These are phyloP conservation scores for Spodoptera littoralis DNA, from an alignment of 2,888 invertebrate species.

Conservation along the genomic window DNA sequence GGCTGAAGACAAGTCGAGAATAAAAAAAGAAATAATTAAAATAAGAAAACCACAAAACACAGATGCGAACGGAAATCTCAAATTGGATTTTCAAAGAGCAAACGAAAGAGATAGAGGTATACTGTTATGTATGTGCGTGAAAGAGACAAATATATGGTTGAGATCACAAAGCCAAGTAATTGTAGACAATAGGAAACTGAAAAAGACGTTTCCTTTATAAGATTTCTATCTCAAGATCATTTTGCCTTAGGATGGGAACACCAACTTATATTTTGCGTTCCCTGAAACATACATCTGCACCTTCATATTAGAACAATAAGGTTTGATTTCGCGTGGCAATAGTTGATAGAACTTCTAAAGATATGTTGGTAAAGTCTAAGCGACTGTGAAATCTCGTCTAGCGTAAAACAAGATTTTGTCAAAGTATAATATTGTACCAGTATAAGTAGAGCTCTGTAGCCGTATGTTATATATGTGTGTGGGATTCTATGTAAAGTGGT, in stretches of 20 bases:
- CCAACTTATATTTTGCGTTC: slow-evolving; percentile 55
- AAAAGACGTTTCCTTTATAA: slow-evolving; percentile 88
- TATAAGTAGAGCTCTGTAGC: slow-evolving; percentile 57
- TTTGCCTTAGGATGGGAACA: slow-evolving; percentile 77
- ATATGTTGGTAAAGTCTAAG: slow-evolving; percentile 69
- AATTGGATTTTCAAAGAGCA: slow-evolving; percentile 79
- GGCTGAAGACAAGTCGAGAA: slow-evolving; percentile 56
- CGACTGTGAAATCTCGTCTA: slow-evolving; percentile 83
- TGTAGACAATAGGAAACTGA: slow-evolving; percentile 87
- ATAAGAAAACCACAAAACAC: slow-evolving; percentile 67
- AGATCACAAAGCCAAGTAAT: slow-evolving; percentile 85
- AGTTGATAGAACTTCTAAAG: neutral
- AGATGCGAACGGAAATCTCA: slow-evolving; percentile 78
- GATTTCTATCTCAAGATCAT: slow-evolving; percentile 85
- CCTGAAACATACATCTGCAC: slow-evolving; percentile 2
- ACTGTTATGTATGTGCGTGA: slow-evolving; percentile 53
- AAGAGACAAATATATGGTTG: slow-evolving; percentile 64
- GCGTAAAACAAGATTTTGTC: slow-evolving; percentile 86
- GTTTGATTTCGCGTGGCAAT: slow-evolving; percentile 35
- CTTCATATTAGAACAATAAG: slow-evolving; percentile 28
- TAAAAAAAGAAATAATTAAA: slow-evolving; percentile 62
- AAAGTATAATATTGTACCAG: slow-evolving; percentile 80
- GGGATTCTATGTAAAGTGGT: slow-evolving; percentile 15
- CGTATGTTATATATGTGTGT: neutral
- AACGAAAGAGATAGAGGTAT: slow-evolving; percentile 63